Percentiles rank a stretch among this genome's conserved stretches.
Evolutionary conservation across 1,140 invertebrate species (phyloP).

Genomic region (Carcinoscorpius rotundicauda): DNA sequence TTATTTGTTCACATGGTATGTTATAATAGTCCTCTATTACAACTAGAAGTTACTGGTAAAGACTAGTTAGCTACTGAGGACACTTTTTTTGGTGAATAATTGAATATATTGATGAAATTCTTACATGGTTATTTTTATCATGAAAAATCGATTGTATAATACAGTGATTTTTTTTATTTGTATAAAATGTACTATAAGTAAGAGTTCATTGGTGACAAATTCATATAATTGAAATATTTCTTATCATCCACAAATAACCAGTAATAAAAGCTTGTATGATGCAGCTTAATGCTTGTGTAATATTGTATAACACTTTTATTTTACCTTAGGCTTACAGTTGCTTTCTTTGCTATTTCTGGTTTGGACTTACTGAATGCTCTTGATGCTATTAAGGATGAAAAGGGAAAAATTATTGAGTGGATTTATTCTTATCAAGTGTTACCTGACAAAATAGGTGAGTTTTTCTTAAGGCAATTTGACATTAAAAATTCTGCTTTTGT

Average conservation of each 20-base stretch:
- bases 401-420: constrained; percentile 67
- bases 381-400: constrained; percentile 44
- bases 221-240: constrained; percentile 8
- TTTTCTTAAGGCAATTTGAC: constrained; percentile 1
- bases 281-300: constrained; percentile 37
- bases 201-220: constrained; percentile 3
- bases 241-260: neutral
- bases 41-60: too few relatives aligned
- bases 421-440: constrained; percentile 72
- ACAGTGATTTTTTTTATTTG: too few relatives aligned
- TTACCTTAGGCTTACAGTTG: constrained; percentile 58
- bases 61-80: too few relatives aligned
- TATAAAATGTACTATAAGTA: neutral
- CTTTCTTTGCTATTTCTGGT: constrained; percentile 79
- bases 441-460: constrained; percentile 42
- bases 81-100: too few relatives aligned
- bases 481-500: too few relatives aligned
- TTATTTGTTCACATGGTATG: too few relatives aligned
- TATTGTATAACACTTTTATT: constrained; percentile 2
- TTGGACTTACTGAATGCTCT: constrained; percentile 69
- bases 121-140: too few relatives aligned
- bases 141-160: too few relatives aligned
- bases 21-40: too few relatives aligned
- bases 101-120: too few relatives aligned
- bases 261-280: neutral